Conservation (phyloP, 1,140 invertebrate species). For the Microplitis demolitor region DNA sequence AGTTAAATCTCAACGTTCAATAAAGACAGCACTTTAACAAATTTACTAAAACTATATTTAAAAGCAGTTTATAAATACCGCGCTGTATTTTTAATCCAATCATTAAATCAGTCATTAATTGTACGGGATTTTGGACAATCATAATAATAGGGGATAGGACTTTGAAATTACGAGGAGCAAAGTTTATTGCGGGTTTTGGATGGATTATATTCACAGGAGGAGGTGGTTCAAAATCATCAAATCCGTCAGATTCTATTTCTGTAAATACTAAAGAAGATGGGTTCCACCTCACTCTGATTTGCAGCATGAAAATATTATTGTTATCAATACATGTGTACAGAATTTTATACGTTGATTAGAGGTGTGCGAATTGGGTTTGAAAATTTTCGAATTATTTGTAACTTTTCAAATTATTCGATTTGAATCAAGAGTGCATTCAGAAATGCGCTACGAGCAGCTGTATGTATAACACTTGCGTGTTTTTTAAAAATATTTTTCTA, state of each 20-base stretch:
- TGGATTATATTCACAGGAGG: conserved; percentile 72
- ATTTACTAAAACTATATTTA: conserved; percentile 5
- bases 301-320: conserved; percentile 38
- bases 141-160: conserved; percentile 35
- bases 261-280: conserved; percentile 65
- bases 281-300: conserved; percentile 62
- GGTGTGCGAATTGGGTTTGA: too few relatives aligned
- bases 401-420: too few relatives aligned
- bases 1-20: neutral
- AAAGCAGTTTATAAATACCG: neutral
- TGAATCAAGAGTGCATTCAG: too few relatives aligned
- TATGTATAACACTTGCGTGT: too few relatives aligned
- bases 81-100: neutral
- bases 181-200: conserved; percentile 63
- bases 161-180: conserved; percentile 42
- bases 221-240: conserved; percentile 68
- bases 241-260: conserved; percentile 63
- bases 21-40: neutral
- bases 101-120: conserved; percentile 37
- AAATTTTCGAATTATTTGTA: too few relatives aligned
- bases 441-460: too few relatives aligned
- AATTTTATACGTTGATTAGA: too few relatives aligned
- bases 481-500: too few relatives aligned
- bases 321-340: too few relatives aligned
- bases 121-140: conserved; percentile 40